Evolutionary conservation across 2,113 vertebrate species (phyloP).

Genomic region (Nerophis lumbriciformis): DNA sequence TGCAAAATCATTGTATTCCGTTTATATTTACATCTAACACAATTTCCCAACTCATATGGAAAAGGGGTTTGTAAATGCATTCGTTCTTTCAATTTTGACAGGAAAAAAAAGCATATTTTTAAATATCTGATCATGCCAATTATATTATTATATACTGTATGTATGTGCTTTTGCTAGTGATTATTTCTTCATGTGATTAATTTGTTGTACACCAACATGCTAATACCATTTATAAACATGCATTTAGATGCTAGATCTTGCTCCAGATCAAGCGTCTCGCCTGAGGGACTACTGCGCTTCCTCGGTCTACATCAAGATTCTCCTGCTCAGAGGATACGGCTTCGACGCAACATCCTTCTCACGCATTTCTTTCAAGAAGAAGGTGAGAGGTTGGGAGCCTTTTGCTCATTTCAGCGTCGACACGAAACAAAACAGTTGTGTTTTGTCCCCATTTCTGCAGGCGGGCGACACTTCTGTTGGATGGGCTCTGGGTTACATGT

Average conservation of each 20-base stretch:
- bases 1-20: too few species aligned
- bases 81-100: too few species aligned
- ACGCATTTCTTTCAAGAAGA: constrained; percentile 72
- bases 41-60: too few species aligned
- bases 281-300: constrained; percentile 73
- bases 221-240: neutral
- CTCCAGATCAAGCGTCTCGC: constrained; percentile 21
- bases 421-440: neutral
- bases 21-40: too few species aligned
- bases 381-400: constrained; percentile 60
- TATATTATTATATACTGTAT: too few species aligned
- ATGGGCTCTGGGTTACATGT: constrained; percentile 93
- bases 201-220: neutral
- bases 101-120: too few species aligned
- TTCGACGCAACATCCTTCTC: constrained; percentile 71
- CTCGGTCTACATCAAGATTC: constrained; percentile 67
- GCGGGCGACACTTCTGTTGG: constrained; percentile 70
- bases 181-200: neutral
- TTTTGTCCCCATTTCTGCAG: constrained; percentile 58
- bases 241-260: constrained; percentile 56
- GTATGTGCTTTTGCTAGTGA: neutral
- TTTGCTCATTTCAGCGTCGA: neutral
- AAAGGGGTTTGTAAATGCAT: too few species aligned
- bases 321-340: constrained; percentile 75
- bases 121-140: too few species aligned